These are phyloP conservation scores for Chrysemys picta DNA, from an alignment of 2,113 vertebrate species.

Conservation along the genomic window DNA sequence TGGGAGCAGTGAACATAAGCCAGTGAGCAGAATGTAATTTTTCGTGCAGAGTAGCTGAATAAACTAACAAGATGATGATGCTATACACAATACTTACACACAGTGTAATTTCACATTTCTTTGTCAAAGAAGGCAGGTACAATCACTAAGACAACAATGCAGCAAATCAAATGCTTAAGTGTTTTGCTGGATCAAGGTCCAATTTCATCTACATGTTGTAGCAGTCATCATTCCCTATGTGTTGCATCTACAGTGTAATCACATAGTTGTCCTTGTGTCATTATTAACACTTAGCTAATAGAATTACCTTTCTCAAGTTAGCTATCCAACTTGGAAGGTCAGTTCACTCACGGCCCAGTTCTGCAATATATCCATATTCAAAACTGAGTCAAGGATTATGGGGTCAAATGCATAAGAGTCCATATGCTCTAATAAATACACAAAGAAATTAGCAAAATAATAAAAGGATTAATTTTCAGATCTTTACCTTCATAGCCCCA, in stretches of 20 bases:
- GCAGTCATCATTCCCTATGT: background rate
- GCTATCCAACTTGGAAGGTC: background rate
- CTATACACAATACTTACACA: background rate
- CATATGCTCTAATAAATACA: background rate
- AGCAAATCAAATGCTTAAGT: background rate
- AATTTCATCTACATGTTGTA: background rate
- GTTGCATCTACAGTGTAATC: background rate
- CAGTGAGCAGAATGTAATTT: background rate
- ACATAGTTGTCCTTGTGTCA: background rate
- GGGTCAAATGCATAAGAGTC: background rate
- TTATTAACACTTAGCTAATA: background rate
- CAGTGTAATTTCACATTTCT: background rate
- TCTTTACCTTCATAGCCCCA: constrained; percentile 86
- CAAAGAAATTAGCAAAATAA: background rate
- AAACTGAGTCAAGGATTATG: background rate
- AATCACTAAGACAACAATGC: background rate
- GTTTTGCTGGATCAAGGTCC: background rate
- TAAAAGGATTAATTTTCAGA: background rate
- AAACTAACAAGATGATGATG: background rate
- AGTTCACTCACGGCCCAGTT: background rate
- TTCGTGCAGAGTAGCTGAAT: background rate
- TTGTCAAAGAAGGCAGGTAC: background rate
- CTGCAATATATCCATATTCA: background rate
- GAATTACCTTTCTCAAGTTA: background rate
- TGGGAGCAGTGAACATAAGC: background rate